Evolutionary conservation across 2,113 vertebrate species (phyloP), one percentile per base, ranked within the genome.

Genomic region (Rostratula benghalensis): DNA sequence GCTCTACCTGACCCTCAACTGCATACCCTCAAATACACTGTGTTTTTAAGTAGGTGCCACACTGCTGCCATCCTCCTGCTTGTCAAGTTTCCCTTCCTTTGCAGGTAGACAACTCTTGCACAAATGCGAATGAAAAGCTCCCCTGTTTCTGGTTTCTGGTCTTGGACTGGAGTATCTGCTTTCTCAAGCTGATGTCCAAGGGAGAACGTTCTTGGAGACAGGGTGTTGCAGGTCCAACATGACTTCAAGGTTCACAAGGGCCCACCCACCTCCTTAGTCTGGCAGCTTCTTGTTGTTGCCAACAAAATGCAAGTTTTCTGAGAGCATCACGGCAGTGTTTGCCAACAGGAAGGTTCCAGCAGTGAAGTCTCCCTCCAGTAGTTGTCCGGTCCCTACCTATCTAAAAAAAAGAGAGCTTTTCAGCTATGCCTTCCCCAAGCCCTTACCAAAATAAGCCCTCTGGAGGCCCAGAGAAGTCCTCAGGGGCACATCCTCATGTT

Each of bases 321-420:
- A 67, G 53, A 57, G 50, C 25, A 22, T 31, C 2, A 0, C 0
- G 0, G 46, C n/a, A 37, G 13, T 1, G 0, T 64, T 39, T 37
- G 37, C 54, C 2, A 1, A 33, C 19, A 35, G 67, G 17, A 43
- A 63, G 60, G 43, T 37, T 57, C 33, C 56, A 18, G 37, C 17
- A n/a, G 18, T 17, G 33, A 51, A 24, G 11, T 13, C 17, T 71
- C 18, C 20, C 37, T 69, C 39, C 22, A 9, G n/a, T 22, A 79
- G 46, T 2, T 65, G 33, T 33, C 54, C 51, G 30, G 35, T 39
- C 46, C 20, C 43, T 60, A 23, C 12, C 39, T 41, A 54, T 22
- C 43, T 56, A 39, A 28, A 77, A 82, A 73, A 41, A 17, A 75
- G n/a, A 18, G 9, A 21, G 35, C 53, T 91, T 73, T 43, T 19